Evolutionary conservation across 1,140 invertebrate species (phyloP).

Genomic region (Zophobas atratus): DNA sequence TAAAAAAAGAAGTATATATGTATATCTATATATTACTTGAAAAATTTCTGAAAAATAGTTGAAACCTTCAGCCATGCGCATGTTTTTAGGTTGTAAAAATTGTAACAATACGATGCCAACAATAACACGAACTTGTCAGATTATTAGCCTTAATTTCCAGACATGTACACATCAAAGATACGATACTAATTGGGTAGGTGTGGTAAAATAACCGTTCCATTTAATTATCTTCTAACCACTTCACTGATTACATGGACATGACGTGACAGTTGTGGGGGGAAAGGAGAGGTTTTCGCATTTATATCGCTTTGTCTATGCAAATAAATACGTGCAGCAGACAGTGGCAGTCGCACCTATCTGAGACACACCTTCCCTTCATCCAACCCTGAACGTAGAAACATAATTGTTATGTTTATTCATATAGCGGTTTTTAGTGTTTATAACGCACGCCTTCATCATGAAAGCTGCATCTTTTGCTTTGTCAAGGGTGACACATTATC

Average conservation of each 20-base stretch:
- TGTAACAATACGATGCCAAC: not conserved
- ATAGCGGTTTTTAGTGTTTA: slow-evolving; percentile 7
- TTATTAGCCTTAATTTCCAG: not conserved
- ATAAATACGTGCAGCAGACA: slow-evolving; percentile 38
- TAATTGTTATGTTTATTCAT: slow-evolving; percentile 19
- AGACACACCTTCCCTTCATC: slow-evolving; percentile 30
- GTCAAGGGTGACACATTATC: not conserved
- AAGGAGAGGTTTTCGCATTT: slow-evolving; percentile 27
- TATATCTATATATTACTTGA: too few species aligned
- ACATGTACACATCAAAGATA: slow-evolving; percentile 17
- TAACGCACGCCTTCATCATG: slow-evolving; percentile 3
- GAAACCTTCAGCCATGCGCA: not conserved
- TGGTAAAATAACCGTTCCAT: slow-evolving; percentile 29
- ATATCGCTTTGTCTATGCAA: slow-evolving; percentile 38
- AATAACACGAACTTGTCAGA: not conserved
- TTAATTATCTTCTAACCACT: slow-evolving; percentile 41
- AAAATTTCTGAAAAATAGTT: not conserved
- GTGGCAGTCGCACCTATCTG: slow-evolving; percentile 24
- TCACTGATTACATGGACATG: slow-evolving; percentile 40
- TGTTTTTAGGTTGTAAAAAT: not conserved
- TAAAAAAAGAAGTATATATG: too few species aligned
- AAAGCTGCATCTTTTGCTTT: slow-evolving; percentile 3
- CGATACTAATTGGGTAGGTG: slow-evolving; percentile 30
- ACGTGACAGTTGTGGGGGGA: slow-evolving; percentile 33
- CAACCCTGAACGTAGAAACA: slow-evolving; percentile 15